Evolutionary conservation across 2,113 vertebrate genomes (phyloP).

Genomic region (Engraulis encrasicolus): DNA sequence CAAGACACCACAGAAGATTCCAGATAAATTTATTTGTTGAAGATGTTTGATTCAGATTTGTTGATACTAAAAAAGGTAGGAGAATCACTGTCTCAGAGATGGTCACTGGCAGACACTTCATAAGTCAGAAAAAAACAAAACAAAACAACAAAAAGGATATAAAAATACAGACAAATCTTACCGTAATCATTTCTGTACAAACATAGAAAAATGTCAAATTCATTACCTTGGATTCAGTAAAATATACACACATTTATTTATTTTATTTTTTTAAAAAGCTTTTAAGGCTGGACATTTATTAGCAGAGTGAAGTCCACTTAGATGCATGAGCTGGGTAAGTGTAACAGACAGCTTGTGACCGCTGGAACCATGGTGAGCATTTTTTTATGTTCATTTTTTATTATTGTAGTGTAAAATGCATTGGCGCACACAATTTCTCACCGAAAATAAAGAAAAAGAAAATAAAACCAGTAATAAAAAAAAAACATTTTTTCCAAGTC

Average conservation of each 20-base stretch:
- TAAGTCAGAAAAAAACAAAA: slow-evolving; percentile 27
- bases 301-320: slow-evolving; percentile 18
- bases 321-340: slow-evolving; percentile 2
- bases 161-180: slow-evolving; percentile 55
- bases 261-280: slow-evolving; percentile 7
- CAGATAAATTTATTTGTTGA: slow-evolving; percentile 52
- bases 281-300: slow-evolving; percentile 9
- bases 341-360: neutral
- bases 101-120: slow-evolving; percentile 36
- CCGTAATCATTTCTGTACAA: slow-evolving; percentile 52
- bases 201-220: slow-evolving; percentile 57
- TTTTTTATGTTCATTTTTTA: slow-evolving; percentile 54
- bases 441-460: slow-evolving; percentile 68
- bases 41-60: slow-evolving; percentile 41
- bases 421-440: slow-evolving; percentile 76
- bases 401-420: slow-evolving; percentile 75
- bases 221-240: slow-evolving; percentile 32
- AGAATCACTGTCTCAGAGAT: slow-evolving; percentile 41
- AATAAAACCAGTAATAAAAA: slow-evolving; percentile 75
- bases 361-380: neutral
- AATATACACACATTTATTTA: slow-evolving; percentile 37
- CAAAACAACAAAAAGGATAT: slow-evolving; percentile 40
- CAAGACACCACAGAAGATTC: slow-evolving; percentile 30
- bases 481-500: slow-evolving; percentile 68
- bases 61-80: slow-evolving; percentile 34